Evolutionary conservation across 2,113 vertebrate genomes (phyloP), one percentile per base, ranked within the genome.

Genomic region (Sminthopsis crassicaudata): DNA sequence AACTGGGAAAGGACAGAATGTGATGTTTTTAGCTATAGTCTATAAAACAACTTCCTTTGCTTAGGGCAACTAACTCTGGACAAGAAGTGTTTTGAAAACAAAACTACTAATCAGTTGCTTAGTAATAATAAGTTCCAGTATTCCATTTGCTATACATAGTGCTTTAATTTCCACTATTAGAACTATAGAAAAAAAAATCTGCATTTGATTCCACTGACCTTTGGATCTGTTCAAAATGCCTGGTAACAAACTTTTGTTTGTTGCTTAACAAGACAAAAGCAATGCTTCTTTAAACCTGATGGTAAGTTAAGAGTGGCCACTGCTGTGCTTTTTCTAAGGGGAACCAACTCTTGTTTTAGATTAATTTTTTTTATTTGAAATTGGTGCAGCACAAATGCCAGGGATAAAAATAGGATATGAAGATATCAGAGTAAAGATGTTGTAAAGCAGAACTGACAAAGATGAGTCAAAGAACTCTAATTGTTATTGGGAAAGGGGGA

Each of bases 381-480:
- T 95, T 90, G 67, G 54, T 53, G 5, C 30, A 55, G 67, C 53
- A 91, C n/a, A 16, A 93, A 91, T 95, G 53, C 92, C 94, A 94
- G 54, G 55, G 93, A 50, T 95, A 93, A 93, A 95, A 96, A 95
- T 94, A 95, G 94, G 25, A 50, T 30, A 26, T 5, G n/a, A 36
- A 53, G 90, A 91, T 91, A 46, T 91, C 55, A 93, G 93, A 96
- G 91, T 54, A 50, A 93, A 89, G 95, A 76, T 24, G 46, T 42
- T 53, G 89, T 42, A 42, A 93, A 53, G 57, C 93, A 91, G 57
- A 50, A 48, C 92, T 51, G 22, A 48, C 93, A 46, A 55, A 1
- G 22, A 89, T n/a, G 30, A 60, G n/a, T 1, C 9, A 84, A 92
- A 90, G 51, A 51, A 0, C 84, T 8, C 54, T 76, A 16, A 22